Evolutionary conservation across 2,888 invertebrate species (phyloP), one percentile per base, ranked within the genome.

Genomic region (Eupeodes luniger): DNA sequence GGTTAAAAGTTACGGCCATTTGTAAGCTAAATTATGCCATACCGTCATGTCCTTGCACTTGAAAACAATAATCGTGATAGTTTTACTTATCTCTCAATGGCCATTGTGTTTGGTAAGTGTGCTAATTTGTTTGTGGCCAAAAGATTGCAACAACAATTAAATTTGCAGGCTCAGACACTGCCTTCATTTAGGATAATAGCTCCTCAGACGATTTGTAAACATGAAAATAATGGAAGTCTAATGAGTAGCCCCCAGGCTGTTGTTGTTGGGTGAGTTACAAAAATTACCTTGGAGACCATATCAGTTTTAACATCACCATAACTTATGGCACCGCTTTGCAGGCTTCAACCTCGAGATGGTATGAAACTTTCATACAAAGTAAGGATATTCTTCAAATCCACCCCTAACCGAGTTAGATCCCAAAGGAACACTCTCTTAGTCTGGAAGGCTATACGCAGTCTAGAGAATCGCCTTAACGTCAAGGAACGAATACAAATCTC

Each of bases 281-380:
- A 44, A 36, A 55, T 55, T 47, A 61, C 57, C 76, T 57, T 75
- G 62, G 67, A 55, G 53, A 83, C 79, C 36, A 61, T 27, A 27
- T 47, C 44, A 5, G 2, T 3, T 40, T 59, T 14, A 36, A 69
- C 47, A 55, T 59, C 6, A 70, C 55, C 34, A 34, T 70, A 14
- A 16, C 12, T 49, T 14, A 12, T 55, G 5, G 11, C 27, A 27
- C 27, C 27, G 27, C 27, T 27, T 16, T 11, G 34, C 59, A 83
- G 90, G n/a, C 90, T 91, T 27, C 91, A 91, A 67, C 91, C 91
- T 11, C 89, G 88, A 76, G 91, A 91, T 70, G 90, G 90, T 16
- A 89, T 91, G 5, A 91, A 90, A 64, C 85, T 91, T 1, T 91
- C 90, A 6, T 91, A 91, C 80, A 91, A 90, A 67, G 89, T 91